phyloP scores from a whole-genome alignment of 2,888 invertebrate genomes.

The Andrena haemorrhoa region DNA sequence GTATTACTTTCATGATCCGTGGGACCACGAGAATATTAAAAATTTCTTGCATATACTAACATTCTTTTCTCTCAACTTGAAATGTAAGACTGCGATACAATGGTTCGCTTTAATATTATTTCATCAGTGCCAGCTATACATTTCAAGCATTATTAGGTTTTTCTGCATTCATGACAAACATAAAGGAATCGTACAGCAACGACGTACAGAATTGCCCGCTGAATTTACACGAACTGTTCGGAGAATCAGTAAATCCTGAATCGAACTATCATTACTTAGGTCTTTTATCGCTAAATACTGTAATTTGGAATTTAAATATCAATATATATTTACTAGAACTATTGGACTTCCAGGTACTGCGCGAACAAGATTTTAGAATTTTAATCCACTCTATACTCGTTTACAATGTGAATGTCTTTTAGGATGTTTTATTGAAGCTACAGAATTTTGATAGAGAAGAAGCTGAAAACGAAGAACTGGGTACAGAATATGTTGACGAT shows the following conservation, averaged over 20 bases:
- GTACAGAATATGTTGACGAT: conserved; percentile 75
- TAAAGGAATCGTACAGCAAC: conserved; percentile 63
- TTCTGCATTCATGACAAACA: conserved; percentile 76
- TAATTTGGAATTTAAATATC: conserved; percentile 82
- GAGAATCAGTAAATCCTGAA: conserved; percentile 74
- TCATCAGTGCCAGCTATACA: conserved; percentile 22
- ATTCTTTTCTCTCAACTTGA: conserved; percentile 80
- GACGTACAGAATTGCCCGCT: conserved; percentile 76
- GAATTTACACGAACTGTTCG: conserved; percentile 77
- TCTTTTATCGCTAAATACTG: conserved; percentile 76
- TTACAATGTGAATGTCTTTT: conserved; percentile 30
- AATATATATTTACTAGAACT: conserved; percentile 74
- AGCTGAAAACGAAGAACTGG: conserved; percentile 64
- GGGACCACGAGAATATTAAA: conserved; percentile 73
- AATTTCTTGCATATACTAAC: conserved; percentile 79
- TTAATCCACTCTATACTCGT: neutral
- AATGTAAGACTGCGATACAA: conserved; percentile 71
- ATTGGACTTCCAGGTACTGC: conserved; percentile 79
- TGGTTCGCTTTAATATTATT: conserved; percentile 6
- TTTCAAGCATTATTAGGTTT: conserved; percentile 73
- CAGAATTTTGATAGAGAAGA: conserved; percentile 69
- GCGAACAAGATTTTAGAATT: neutral
- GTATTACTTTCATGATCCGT: conserved; percentile 79
- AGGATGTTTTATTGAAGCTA: conserved; percentile 77
- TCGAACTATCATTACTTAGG: conserved; percentile 80